phyloP scores from a whole-genome alignment of 2,113 vertebrate species.

The Lophochroa leadbeateri region DNA sequence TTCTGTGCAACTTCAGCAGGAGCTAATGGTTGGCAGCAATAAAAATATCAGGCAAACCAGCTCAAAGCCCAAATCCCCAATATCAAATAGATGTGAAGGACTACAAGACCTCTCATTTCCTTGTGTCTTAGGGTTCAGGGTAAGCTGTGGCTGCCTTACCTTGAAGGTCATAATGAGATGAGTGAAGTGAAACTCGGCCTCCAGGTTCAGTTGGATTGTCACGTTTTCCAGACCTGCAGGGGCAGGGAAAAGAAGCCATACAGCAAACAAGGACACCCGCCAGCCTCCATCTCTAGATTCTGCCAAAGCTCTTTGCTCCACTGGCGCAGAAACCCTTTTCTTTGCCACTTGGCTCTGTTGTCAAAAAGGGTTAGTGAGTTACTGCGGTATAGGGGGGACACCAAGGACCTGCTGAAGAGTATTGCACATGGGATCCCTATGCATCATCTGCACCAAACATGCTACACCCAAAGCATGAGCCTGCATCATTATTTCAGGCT shows the following conservation, averaged over 20 bases:
- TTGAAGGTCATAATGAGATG: conserved; percentile 99
- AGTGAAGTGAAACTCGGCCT: conserved; percentile 99
- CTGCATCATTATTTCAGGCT: fast-evolving
- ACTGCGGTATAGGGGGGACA: not conserved
- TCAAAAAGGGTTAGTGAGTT: not conserved
- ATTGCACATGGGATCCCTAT: not conserved
- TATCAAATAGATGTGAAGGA: not conserved
- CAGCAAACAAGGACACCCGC: not conserved
- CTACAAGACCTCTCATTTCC: not conserved
- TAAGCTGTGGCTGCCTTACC: conserved; percentile 76
- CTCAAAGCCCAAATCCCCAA: not conserved
- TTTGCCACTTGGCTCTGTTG: not conserved
- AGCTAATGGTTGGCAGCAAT: not conserved
- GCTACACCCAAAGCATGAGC: fast-evolving
- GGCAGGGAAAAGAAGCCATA: not conserved
- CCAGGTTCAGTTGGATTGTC: conserved; percentile 92
- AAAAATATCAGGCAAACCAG: not conserved
- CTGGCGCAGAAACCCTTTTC: not conserved
- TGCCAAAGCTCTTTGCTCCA: not conserved
- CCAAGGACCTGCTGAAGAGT: not conserved
- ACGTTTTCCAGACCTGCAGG: conserved; percentile 90
- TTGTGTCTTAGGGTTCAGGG: not conserved
- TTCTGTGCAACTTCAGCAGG: not conserved
- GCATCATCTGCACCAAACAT: fast-evolving
- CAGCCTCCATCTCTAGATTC: not conserved